A percentile compares a stretch with the other conserved stretches of the same genome.
Conservation (phyloP, 1,140 invertebrate genomes). For the Lepidurus couesii region DNA sequence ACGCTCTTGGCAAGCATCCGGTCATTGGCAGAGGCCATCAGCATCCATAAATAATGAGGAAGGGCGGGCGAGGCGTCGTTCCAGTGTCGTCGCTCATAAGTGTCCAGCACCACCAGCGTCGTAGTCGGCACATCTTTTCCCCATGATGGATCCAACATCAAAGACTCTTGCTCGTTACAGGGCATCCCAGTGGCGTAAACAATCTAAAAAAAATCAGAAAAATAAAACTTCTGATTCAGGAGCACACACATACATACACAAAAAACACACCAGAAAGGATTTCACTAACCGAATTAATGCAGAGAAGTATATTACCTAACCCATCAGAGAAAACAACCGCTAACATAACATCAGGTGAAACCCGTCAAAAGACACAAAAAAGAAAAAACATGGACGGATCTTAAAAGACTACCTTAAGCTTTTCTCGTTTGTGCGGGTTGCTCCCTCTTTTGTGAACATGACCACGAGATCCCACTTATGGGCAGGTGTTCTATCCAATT, state of each 20-base stretch:
- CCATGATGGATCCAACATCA: slow-evolving; percentile 11
- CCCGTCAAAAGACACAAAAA: not conserved
- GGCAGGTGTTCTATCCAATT: not conserved
- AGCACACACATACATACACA: too few species aligned
- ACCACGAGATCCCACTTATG: not conserved
- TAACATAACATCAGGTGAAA: not conserved
- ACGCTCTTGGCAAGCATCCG: slow-evolving; percentile 20
- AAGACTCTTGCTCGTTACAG: not conserved
- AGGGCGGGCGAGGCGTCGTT: slow-evolving; percentile 4
- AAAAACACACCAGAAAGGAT: too few species aligned
- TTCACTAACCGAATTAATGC: too few species aligned
- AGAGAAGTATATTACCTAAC: not conserved
- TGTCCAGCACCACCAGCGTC: slow-evolving; percentile 16
- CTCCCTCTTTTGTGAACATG: not conserved
- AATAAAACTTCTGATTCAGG: too few species aligned
- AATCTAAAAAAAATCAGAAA: too few species aligned
- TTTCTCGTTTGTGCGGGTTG: not conserved
- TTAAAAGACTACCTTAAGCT: not conserved
- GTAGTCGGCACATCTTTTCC: not conserved
- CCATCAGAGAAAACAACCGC: not conserved
- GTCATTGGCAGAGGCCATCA: slow-evolving; percentile 17
- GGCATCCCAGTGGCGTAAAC: too few species aligned
- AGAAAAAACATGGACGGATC: too few species aligned
- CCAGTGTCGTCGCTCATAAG: slow-evolving; percentile 15
- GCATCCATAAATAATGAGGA: slow-evolving; percentile 19